Evolutionary conservation across 35 echinoderm and acorn worm genomes (phyloP), one percentile per base, ranked within the genome.

Genomic region (Acanthaster planci): DNA sequence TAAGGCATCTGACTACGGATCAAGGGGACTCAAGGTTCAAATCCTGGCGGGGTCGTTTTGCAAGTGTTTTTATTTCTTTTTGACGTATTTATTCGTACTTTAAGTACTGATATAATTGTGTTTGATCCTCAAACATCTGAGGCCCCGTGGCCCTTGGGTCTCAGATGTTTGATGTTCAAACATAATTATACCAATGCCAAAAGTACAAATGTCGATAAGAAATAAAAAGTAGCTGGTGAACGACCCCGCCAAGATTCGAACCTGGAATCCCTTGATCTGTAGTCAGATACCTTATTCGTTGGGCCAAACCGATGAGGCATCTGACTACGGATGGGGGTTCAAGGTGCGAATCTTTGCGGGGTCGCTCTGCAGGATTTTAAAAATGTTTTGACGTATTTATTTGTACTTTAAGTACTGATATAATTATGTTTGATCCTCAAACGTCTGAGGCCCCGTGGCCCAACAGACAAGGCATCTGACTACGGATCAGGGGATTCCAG

Each of bases 361-460:
- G 52, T 55, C 52, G 52, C 21, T 14, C 21, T 10, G 10, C 21
- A 14, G 0, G 0, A 14, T 55, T 55, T 55, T 55, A 55, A 0
- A 14, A 0, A 55, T 14, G 21, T 14, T 10, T 21, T 55, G 10
- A 55, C 21, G 10, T 21, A 10, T 21, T 55, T 55, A 10, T 55
- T 21, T 55, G 21, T 14, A 55, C 10, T 10, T 14, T 10, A 55
- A 55, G 10, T 55, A 10, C 52, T 55, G 10, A n/a, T 55, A 10
- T 55, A 10, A 0, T 10, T 55, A 0, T 21, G 52, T 55, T 10
- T 55, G 10, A 14, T 0, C 52, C 21, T 55, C 52, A 55, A 55
- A 8, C 60, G 67, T 67, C 84, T 67, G 75, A 67, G 75, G 84
- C 37, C 84, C 84, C 84, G n/a, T n/a, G 52, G 52, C 52, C 52